Evolutionary conservation across 2,888 invertebrate species (phyloP).

Genomic region (Melanophora roralis): DNA sequence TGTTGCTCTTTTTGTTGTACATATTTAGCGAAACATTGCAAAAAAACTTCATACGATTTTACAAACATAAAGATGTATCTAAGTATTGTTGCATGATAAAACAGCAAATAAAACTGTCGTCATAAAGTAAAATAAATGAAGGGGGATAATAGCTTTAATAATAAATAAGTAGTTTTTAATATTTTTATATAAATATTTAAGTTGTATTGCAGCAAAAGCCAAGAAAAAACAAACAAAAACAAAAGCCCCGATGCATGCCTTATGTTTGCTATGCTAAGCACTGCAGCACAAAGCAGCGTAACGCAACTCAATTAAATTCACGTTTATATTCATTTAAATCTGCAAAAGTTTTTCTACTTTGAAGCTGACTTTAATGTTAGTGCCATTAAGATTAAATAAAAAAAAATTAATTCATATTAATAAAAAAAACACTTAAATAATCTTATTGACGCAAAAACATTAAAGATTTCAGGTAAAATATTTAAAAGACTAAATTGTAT

Average conservation of each 20-base stretch:
- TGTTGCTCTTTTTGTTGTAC: slow-evolving; percentile 19
- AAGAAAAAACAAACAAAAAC: not conserved
- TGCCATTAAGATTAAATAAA: slow-evolving; percentile 19
- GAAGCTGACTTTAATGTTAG: slow-evolving; percentile 32
- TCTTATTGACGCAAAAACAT: not conserved
- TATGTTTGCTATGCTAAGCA: slow-evolving; percentile 25
- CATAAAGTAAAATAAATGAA: slow-evolving; percentile 53
- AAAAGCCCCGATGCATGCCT: not conserved
- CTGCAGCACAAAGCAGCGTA: not conserved
- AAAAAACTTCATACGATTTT: not conserved
- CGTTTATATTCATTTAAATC: slow-evolving; percentile 42
- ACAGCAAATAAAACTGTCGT: slow-evolving; percentile 52
- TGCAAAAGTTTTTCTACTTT: slow-evolving; percentile 26
- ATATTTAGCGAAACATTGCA: slow-evolving; percentile 27
- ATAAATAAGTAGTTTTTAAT: slow-evolving; percentile 56
- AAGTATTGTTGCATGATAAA: slow-evolving; percentile 28
- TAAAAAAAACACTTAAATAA: not conserved
- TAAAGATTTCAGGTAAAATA: not conserved
- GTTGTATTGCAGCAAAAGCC: not conserved
- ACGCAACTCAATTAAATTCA: slow-evolving; percentile 41
- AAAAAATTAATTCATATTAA: slow-evolving; percentile 24
- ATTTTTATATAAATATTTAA: slow-evolving; percentile 11
- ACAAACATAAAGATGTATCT: not conserved
- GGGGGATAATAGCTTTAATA: slow-evolving; percentile 43
- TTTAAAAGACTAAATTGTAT: not conserved